A percentile compares a stretch with the other conserved stretches of the same genome.
Evolutionary conservation across 2,113 vertebrate genomes (phyloP).

Genomic region (Crotophaga sulcirostris): DNA sequence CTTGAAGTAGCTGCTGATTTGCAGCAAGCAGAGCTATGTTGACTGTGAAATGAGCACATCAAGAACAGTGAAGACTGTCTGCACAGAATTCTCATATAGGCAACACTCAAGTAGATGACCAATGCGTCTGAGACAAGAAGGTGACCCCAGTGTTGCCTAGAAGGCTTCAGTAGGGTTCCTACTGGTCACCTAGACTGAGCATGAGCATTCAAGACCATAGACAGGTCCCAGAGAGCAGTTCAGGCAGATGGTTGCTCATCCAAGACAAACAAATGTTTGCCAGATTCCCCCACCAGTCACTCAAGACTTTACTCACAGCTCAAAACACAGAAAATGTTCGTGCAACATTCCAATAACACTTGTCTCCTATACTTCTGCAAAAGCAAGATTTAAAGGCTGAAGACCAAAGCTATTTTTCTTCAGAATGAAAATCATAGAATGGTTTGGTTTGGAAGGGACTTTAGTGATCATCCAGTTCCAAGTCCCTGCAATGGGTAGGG

Average conservation of each 20-base stretch:
- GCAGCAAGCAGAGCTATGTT: neutral
- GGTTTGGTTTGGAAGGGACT: no score
- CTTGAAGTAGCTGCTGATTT: neutral
- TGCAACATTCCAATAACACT: conserved; percentile 7
- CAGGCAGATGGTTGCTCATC: conserved; percentile 14
- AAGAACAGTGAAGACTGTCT: neutral
- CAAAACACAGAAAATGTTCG: conserved; percentile 32
- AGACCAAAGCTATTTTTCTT: neutral
- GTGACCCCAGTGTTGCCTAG: neutral
- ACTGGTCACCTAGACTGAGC: neutral
- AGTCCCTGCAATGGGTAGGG: no score
- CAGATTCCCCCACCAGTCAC: neutral
- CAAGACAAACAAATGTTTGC: conserved; percentile 3
- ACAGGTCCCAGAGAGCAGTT: neutral
- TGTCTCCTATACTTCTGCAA: neutral
- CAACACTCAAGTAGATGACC: neutral
- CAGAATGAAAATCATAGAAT: neutral
- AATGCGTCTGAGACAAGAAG: neutral
- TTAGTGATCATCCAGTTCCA: no score
- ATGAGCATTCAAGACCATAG: neutral
- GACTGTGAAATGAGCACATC: neutral
- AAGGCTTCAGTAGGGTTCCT: neutral
- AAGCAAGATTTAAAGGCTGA: neutral
- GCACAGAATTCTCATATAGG: neutral
- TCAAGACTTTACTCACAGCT: conserved; percentile 2